These are phyloP conservation scores for Cossypha heuglini DNA, from an alignment of 2,797 vertebrate genomes.

Conservation along the genomic window DNA sequence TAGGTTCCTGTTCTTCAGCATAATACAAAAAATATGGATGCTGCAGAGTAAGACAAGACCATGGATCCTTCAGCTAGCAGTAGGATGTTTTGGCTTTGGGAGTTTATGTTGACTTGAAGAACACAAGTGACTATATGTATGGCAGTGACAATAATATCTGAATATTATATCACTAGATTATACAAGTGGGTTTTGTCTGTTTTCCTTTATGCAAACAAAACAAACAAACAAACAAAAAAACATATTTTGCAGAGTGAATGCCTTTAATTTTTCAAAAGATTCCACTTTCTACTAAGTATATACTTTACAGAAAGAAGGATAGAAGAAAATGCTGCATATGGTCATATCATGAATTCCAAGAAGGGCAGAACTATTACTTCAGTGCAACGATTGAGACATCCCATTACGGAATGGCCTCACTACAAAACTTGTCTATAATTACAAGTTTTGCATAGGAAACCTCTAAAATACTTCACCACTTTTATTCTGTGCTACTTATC, in stretches of 20 bases:
- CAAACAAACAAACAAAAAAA: background rate
- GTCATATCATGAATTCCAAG: background rate
- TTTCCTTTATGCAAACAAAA: background rate
- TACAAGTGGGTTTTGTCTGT: background rate
- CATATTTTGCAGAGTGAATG: background rate
- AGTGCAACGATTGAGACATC: background rate
- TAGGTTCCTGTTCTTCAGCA: background rate
- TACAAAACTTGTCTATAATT: background rate
- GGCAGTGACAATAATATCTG: background rate
- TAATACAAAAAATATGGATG: background rate
- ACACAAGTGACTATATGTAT: background rate
- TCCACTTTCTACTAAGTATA: background rate
- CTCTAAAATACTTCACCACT: background rate
- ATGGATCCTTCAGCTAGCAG: background rate
- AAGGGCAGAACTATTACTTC: background rate
- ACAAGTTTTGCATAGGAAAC: background rate
- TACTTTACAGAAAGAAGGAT: background rate
- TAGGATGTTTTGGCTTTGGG: background rate
- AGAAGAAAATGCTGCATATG: background rate
- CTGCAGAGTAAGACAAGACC: fast-evolving
- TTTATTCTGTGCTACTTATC: background rate
- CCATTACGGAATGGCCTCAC: background rate
- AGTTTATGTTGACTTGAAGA: background rate
- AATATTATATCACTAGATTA: background rate
- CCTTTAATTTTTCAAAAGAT: background rate